Evolutionary conservation across 2,888 invertebrate species (phyloP), one percentile per base, ranked within the genome.

Genomic region (Hybos culiciformis): DNA sequence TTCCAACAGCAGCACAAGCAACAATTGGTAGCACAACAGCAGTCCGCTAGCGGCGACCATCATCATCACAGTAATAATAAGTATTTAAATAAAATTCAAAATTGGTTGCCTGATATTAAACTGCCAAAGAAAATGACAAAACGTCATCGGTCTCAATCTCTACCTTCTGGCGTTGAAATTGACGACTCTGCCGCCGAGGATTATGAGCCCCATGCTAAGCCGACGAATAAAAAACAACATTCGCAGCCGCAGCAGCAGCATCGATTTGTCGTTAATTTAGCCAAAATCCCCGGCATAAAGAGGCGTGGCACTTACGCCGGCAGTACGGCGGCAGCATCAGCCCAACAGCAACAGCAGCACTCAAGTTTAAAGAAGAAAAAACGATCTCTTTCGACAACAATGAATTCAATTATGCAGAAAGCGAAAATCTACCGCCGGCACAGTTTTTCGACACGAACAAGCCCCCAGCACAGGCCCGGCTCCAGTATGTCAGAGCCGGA

Each of bases 341-440:
- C 53, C n/a, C 53, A 56, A 3, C 55, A 55, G 3, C 54, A 56
- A 42, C 29, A 18, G 29, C 41, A 36, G 20, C 36, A 33, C 8
- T 54, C 23, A 11, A 67, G 69, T 54, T 78, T 80, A 56, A 84
- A 83, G 66, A 85, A 84, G 61, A 84, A 84, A 58, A 84, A 84
- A 58, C 81, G 83, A 51, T 78, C 80, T 5, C 70, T 90, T 41
- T 84, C 86, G 0, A 80, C 85, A 0, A 87, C 87, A 1, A 80
- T 90, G 66, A 86, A 85, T 2, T 86, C 84, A 18, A 76, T 90
- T 48, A 68, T 90, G 52, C 85, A 86, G 61, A 88, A 87, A 68
- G 87, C 87, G 0, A 83, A 85, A 59, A 58, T 57, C 0, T 63
- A 63, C 49, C 56, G 62, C 24, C 60, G 65, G 34, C 76, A 77